Percentiles rank a stretch among this genome's conserved stretches.
Conservation (phyloP, 2,888 invertebrate genomes). For the Drosophila longiperda region DNA sequence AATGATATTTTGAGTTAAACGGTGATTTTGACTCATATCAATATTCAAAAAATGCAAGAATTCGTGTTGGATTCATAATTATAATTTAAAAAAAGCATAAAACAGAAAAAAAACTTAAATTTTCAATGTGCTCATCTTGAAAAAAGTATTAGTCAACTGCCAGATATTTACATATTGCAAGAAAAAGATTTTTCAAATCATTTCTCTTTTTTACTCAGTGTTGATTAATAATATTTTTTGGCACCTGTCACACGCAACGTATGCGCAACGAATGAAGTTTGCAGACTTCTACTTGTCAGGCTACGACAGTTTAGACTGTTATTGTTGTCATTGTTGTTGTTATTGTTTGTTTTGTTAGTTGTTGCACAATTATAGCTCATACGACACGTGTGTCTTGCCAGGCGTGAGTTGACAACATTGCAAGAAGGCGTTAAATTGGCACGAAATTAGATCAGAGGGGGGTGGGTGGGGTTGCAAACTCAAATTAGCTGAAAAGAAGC, state of each 20-base stretch:
- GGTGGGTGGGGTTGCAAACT: background rate
- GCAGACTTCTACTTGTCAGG: constrained; percentile 24
- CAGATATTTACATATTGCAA: background rate
- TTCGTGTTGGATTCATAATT: too few relatives aligned
- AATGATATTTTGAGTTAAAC: background rate
- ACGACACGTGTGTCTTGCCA: constrained; percentile 56
- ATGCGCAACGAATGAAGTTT: constrained; percentile 55
- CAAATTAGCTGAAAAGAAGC: constrained; percentile 32
- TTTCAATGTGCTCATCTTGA: background rate
- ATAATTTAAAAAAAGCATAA: background rate
- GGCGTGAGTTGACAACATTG: constrained; percentile 57
- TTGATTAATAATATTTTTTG: constrained; percentile 1
- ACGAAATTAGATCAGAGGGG: constrained; percentile 41
- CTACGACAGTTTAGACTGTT: constrained; percentile 7
- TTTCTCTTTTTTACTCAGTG: background rate
- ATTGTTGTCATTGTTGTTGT: background rate
- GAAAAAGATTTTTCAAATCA: background rate
- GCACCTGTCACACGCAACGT: constrained; percentile 32
- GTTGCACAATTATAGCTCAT: constrained; percentile 43
- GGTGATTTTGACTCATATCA: background rate
- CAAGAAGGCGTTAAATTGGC: constrained; percentile 55
- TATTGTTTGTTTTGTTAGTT: background rate
- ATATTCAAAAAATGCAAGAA: background rate
- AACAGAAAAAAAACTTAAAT: background rate
- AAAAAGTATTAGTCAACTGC: background rate